phyloP scores from a whole-genome alignment of 2,888 invertebrate species.

The Stenurella melanura region DNA sequence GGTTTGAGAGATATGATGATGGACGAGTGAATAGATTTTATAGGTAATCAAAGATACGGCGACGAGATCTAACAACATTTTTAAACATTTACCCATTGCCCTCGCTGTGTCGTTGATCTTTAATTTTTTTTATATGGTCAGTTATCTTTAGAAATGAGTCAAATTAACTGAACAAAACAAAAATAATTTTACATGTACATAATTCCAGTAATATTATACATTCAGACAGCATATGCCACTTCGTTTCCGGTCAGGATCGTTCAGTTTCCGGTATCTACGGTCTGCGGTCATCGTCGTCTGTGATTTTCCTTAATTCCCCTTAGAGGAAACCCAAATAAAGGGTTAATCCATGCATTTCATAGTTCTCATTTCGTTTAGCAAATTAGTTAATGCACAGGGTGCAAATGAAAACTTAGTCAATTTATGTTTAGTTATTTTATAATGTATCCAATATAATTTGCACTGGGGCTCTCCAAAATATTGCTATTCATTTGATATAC shows the following conservation, averaged over 20 bases:
- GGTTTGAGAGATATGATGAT: too few relatives aligned
- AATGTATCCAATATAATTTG: too few relatives aligned
- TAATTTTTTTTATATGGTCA: not conserved
- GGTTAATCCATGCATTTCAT: slow-evolving; percentile 26
- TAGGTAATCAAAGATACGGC: not conserved
- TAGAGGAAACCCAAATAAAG: slow-evolving; percentile 38
- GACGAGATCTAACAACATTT: not conserved
- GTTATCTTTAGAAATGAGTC: slow-evolving; percentile 14
- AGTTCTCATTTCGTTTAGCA: not conserved
- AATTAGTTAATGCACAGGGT: not conserved
- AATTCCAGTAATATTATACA: slow-evolving; percentile 53
- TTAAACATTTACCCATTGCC: not conserved
- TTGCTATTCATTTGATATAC: too few relatives aligned
- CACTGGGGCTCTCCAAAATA: too few relatives aligned
- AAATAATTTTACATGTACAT: slow-evolving; percentile 37
- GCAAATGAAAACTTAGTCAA: too few relatives aligned
- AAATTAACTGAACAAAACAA: slow-evolving; percentile 19
- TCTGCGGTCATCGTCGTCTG: slow-evolving; percentile 53
- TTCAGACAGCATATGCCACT: slow-evolving; percentile 60
- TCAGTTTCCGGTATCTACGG: slow-evolving; percentile 58
- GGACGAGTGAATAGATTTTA: too few relatives aligned
- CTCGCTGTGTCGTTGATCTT: slow-evolving; percentile 16
- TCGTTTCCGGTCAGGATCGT: slow-evolving; percentile 60
- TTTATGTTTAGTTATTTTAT: too few relatives aligned
- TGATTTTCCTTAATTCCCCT: slow-evolving; percentile 50